These are phyloP conservation scores for Eupristina koningsbergeri DNA, from an alignment of 1,140 invertebrate genomes.

Conservation along the genomic window DNA sequence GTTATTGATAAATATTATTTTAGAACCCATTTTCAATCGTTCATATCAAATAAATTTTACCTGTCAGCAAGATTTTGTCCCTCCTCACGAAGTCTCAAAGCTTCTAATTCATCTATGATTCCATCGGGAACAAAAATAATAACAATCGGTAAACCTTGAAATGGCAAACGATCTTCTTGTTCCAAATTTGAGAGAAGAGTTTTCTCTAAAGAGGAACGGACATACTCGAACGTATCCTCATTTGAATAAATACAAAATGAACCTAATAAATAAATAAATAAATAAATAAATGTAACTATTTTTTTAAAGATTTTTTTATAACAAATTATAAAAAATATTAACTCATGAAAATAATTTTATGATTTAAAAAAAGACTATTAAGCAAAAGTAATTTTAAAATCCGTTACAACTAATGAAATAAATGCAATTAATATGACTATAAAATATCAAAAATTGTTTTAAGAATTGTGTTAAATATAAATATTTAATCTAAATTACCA, in stretches of 20 bases:
- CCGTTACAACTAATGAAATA: too few relatives aligned
- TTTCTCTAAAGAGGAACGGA: conserved; percentile 92
- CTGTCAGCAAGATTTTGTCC: conserved; percentile 92
- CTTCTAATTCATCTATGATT: conserved; percentile 86
- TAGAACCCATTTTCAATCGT: too few relatives aligned
- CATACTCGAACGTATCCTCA: conserved; percentile 92
- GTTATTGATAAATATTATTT: not conserved
- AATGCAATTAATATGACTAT: too few relatives aligned
- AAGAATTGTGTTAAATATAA: too few relatives aligned
- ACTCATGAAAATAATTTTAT: too few relatives aligned
- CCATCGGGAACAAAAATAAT: conserved; percentile 91
- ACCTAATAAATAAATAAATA: conserved; percentile 70
- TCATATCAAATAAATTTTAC: too few relatives aligned
- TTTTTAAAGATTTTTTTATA: too few relatives aligned
- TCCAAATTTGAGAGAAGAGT: conserved; percentile 92
- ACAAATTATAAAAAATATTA: too few relatives aligned
- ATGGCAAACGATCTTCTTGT: conserved; percentile 89
- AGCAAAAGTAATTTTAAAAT: too few relatives aligned
- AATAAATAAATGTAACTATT: conserved; percentile 5
- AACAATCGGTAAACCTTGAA: conserved; percentile 91
- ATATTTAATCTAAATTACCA: conserved; percentile 71
- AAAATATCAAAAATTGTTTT: too few relatives aligned
- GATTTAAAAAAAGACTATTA: too few relatives aligned
- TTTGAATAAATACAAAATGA: conserved; percentile 94
- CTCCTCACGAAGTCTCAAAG: conserved; percentile 87